These are phyloP conservation scores for Chrysina gloriosa DNA, from an alignment of 2,888 invertebrate genomes.

Conservation along the genomic window DNA sequence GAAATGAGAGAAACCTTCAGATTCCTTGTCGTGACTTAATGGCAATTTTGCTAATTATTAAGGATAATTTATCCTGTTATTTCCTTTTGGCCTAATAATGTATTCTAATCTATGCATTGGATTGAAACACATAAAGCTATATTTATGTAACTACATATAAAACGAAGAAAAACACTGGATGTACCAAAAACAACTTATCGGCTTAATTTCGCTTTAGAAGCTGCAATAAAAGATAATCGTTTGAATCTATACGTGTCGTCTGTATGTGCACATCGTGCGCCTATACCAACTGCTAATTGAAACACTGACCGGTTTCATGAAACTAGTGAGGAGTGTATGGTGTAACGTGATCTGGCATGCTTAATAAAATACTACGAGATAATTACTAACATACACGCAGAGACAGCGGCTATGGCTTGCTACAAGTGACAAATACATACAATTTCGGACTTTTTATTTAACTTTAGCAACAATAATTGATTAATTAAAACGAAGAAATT, in stretches of 20 bases:
- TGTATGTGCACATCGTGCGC: neutral
- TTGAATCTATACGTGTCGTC: neutral
- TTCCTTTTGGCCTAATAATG: too few relatives aligned
- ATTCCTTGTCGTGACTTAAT: too few relatives aligned
- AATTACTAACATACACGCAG: constrained; percentile 3
- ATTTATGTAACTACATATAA: constrained; percentile 2
- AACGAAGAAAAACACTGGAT: neutral
- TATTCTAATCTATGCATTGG: too few relatives aligned
- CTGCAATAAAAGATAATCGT: constrained; percentile 13
- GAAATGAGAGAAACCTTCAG: too few relatives aligned
- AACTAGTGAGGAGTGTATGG: constrained; percentile 6
- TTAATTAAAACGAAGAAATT: neutral
- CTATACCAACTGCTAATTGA: constrained; percentile 13
- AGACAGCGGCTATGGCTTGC: neutral
- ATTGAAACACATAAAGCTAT: too few relatives aligned
- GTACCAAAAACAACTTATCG: constrained; percentile 11
- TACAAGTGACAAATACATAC: constrained; percentile 13
- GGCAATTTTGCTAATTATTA: too few relatives aligned
- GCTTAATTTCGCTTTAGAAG: constrained; percentile 12
- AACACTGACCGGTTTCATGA: constrained; percentile 29
- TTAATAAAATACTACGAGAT: constrained; percentile 15
- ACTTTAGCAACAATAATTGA: constrained; percentile 7
- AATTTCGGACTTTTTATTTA: constrained; percentile 1
- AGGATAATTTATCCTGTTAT: too few relatives aligned
- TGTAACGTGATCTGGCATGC: constrained; percentile 13